These are phyloP conservation scores for Erynnis tages DNA, from an alignment of 2,888 invertebrate species.

Conservation along the genomic window DNA sequence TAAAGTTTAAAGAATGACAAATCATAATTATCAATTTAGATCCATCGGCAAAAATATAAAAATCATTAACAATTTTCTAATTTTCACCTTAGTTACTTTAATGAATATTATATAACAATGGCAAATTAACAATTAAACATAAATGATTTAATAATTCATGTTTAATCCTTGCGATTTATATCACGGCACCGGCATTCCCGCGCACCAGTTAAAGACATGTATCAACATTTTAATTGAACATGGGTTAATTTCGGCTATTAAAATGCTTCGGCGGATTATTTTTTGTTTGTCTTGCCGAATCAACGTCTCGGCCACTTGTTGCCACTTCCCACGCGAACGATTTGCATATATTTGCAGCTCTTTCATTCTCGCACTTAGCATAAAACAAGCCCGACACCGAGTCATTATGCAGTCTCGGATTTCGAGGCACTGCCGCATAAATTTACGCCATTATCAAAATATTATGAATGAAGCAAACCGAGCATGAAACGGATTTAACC, in stretches of 20 bases:
- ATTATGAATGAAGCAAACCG: slow-evolving; percentile 68
- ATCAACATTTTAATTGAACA: slow-evolving; percentile 62
- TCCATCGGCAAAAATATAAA: no score
- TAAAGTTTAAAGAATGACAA: no score
- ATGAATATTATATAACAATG: no score
- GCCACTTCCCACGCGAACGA: slow-evolving; percentile 77
- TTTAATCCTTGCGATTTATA: not conserved
- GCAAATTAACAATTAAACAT: no score
- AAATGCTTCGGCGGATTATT: slow-evolving; percentile 39
- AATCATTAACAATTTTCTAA: no score
- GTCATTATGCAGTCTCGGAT: slow-evolving; percentile 76
- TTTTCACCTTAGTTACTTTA: no score
- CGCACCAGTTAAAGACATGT: not conserved
- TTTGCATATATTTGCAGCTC: slow-evolving; percentile 76
- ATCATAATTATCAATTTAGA: no score
- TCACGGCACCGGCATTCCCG: not conserved
- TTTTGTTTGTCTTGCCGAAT: slow-evolving; percentile 52
- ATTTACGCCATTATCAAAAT: slow-evolving; percentile 79
- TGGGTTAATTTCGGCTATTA: slow-evolving; percentile 55
- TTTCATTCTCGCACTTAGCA: slow-evolving; percentile 75
- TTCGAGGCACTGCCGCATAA: slow-evolving; percentile 71
- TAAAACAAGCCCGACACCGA: slow-evolving; percentile 75
- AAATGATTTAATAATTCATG: no score
- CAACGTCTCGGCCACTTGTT: slow-evolving; percentile 72
- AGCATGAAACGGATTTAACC: slow-evolving; percentile 66